phyloP scores from a whole-genome alignment of 2,113 vertebrate genomes.

The Balaeniceps rex region DNA sequence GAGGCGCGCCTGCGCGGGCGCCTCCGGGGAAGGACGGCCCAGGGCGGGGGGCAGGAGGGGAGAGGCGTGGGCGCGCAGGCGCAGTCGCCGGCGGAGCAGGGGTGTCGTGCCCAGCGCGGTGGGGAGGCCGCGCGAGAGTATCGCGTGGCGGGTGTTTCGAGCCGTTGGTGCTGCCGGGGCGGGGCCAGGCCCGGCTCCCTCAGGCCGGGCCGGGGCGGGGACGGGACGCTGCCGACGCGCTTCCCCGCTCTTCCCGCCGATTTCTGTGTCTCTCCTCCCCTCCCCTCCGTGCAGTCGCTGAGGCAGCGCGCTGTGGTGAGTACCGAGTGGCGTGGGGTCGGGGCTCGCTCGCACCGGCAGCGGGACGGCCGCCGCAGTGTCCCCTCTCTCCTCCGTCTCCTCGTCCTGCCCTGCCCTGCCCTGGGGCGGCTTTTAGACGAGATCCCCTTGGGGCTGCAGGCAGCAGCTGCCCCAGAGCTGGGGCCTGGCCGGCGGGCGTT shows the following conservation, averaged over 20 bases:
- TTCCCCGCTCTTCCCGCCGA: neutral
- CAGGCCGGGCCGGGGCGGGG: no score
- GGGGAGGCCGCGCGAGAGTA: neutral
- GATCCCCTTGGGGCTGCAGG: neutral
- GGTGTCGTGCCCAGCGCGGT: neutral
- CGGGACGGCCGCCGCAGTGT: neutral
- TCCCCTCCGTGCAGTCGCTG: neutral
- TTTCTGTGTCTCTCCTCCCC: neutral
- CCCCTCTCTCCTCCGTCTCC: no score
- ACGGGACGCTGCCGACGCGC: neutral
- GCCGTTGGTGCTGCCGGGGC: neutral
- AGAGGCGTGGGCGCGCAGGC: neutral
- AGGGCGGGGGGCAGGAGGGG: no score
- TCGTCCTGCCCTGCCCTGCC: no score
- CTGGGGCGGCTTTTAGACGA: no score
- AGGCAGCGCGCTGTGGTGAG: neutral
- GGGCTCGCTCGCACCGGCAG: neutral
- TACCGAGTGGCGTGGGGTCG: neutral
- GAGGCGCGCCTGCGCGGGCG: neutral
- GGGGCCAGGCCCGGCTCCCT: no score
- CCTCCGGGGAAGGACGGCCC: no score
- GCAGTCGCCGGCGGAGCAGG: neutral
- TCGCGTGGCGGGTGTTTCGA: conserved; percentile 11
- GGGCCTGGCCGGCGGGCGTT: neutral
- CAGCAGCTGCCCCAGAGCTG: neutral